Evolutionary conservation across 1,140 invertebrate genomes (phyloP), one percentile per base, ranked within the genome.

Genomic region (Rhynchophorus ferrugineus): DNA sequence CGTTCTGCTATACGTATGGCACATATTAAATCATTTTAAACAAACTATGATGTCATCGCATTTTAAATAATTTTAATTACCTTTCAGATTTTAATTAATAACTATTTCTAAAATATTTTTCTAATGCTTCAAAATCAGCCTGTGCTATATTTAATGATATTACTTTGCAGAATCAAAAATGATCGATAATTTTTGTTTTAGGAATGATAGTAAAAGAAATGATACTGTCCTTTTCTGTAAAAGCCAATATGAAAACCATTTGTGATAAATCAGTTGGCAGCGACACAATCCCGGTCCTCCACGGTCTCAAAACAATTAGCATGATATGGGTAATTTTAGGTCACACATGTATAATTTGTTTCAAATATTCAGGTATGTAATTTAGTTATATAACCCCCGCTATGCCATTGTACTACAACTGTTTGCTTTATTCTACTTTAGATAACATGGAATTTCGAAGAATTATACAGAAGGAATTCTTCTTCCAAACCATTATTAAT

Each of bases 261-360:
- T 86, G 86, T 61, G 85, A 89, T 65, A 74, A 81, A 49, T 76
- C 78, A 3, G 87, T 89, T 6, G 87, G 87, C 2, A 77, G 80
- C 3, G 87, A 90, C 60, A 89, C 86, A 0, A 85, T 91, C 45
- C 80, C 85, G 41, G 85, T 82, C 5, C 79, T 92, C 24, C 89
- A 92, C 59, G 89, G 89, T 1, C 71, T 93, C 0, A 75, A 87
- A 3, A 83, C 87, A 0, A 78, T 94, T 33, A 91, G 88, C 57
- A 93, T 94, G 88, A 81, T 82, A 5, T 95, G 92, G 92, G 88
- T 95, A 0, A 89, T 96, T 37, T 77, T 94, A 1, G 91, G 90
- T 0, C 91, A 96, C 68, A 88, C 89, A 0, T 92, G 82, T 71
- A 87, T 87, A 65, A 79, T 85, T 42, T 81, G 82, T 1, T 90